Base-by-base conservation (phyloP, 1,140 invertebrate species). In the Laupala kohalensis region DNA sequence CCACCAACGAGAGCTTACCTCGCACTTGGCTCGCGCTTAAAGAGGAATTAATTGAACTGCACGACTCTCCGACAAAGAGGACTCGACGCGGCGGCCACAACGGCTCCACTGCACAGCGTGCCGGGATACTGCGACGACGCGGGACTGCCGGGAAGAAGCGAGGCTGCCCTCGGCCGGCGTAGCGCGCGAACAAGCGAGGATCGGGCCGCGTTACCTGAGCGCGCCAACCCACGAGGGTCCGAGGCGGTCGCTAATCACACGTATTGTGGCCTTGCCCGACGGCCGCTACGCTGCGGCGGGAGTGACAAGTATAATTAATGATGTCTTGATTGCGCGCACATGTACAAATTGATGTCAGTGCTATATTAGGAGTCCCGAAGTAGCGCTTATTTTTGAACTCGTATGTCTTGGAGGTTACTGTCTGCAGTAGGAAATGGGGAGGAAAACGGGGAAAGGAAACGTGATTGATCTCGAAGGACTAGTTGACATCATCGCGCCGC, bases 251-350 rank as follows among this genome's bases (percentile, higher is more conserved):
- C 69, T 70, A 70, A 70, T 70, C 69, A 70, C 63, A 70, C 37
- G 53, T 19, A 70, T 70, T 70, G 69, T 70, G 69, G 69, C 69
- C 69, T 70, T 70, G 69, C 53, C 37, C 29, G 67, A 68, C 29
- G 67, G 67, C 19, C 67, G 29, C 26, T 27, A n/a, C n/a, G n/a
- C 67, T 24, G n/a, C 27, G 67, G 9, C 26, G 65, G 69, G 63
- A 72, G 67, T 74, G 73, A 74, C 73, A 74, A 71, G 73, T 53
- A 64, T 74, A 74, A 74, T 74, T 74, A 74, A 74, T 74, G 73
- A 69, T 74, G 37, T 65, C 73, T 74, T 74, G 73, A 74, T 74
- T 74, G 66, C 73, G 64, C 69, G 67, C 65, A 71, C 70, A 65
- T 66, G 25, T 63, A 71, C 64, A 66, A 71, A 71, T 71, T 71